Conservation (phyloP, 2,888 invertebrate species). For the Drosophila ezoana region DNA sequence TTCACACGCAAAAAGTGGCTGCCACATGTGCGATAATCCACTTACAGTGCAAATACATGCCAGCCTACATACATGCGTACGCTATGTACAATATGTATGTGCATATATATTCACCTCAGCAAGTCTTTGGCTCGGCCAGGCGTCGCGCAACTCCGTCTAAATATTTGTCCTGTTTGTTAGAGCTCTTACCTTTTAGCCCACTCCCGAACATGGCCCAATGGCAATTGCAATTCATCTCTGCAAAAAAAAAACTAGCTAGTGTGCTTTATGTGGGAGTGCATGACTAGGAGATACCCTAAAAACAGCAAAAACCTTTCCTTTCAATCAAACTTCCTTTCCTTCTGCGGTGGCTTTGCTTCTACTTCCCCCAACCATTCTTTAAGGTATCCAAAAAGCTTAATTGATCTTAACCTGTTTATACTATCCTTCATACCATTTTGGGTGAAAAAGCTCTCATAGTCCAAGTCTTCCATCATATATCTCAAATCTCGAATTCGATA, state of each 20-base stretch:
- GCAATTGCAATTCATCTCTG: conserved; percentile 20
- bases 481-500: too few relatives aligned
- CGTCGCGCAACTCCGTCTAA: conserved; percentile 40
- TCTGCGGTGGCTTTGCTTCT: too few relatives aligned
- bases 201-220: conserved; percentile 13
- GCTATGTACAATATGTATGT: conserved; percentile 1
- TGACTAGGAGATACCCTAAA: too few relatives aligned
- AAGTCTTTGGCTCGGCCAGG: conserved; percentile 25
- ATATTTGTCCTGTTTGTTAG: conserved; percentile 45
- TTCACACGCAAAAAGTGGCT: conserved; percentile 55
- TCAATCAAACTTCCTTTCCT: too few relatives aligned
- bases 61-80: conserved; percentile 5
- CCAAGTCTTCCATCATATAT: too few relatives aligned
- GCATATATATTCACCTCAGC: conserved; percentile 12
- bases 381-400: too few relatives aligned
- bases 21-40: conserved; percentile 59
- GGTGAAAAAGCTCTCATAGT: too few relatives aligned
- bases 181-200: conserved; percentile 18
- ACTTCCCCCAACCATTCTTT: too few relatives aligned
- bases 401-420: too few relatives aligned
- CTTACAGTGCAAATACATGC: conserved; percentile 34
- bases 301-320: too few relatives aligned
- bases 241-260: conserved; percentile 8
- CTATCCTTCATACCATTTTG: too few relatives aligned
- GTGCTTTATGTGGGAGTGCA: too few relatives aligned